Evolutionary conservation across 2,888 invertebrate species (phyloP), one percentile per base, ranked within the genome.

Genomic region (Rhimphoctona megacephalus): DNA sequence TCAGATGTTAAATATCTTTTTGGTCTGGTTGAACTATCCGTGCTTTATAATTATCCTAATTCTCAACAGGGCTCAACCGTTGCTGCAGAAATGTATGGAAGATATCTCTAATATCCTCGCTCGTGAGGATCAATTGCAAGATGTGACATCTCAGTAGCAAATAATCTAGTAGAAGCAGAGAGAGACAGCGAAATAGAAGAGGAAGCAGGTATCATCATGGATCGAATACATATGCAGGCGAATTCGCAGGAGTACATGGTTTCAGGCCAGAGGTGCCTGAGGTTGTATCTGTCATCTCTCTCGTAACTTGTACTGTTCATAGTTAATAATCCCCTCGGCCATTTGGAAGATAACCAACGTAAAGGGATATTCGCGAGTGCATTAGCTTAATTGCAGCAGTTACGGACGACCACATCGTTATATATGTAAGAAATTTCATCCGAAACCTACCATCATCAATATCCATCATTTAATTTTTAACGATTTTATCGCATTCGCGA

Each of bases 371-470:
- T 76, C 77, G 76, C n/a, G 80, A 78, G 78, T 80, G 84, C 84
- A 88, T 86, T 86, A 88, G 86, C 87, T 86, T 88, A 86, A 88
- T 88, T 88, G 87, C 86, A 86, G 83, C 43, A 64, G 86, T 74
- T 54, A 84, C 74, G 69, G 52, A 46, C 74, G 57, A 79, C 74
- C 78, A 64, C 74, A 46, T 46, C 43, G 36, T 36, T 70, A 57
- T 61, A 69, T 36, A 57, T 54, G 66, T 25, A 14, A 43, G 54
- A 57, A 57, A 61, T 64, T 54, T 46, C 49, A 49, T 30, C n/a
- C 17, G 30, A 66, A 77, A 82, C 49, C 77, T n/a, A 36, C 25
- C 61, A 49, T 9, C 46, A 33, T 22, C 36, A 33, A 52, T 33
- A 69, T 69, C 46, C 39, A 39, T 67, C 66, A 67, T 6, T 30